A percentile compares a stretch with the other conserved stretches of the same genome.
These are phyloP conservation scores for Acromyrmex heyeri DNA, from an alignment of 1,140 invertebrate species.

Conservation along the genomic window DNA sequence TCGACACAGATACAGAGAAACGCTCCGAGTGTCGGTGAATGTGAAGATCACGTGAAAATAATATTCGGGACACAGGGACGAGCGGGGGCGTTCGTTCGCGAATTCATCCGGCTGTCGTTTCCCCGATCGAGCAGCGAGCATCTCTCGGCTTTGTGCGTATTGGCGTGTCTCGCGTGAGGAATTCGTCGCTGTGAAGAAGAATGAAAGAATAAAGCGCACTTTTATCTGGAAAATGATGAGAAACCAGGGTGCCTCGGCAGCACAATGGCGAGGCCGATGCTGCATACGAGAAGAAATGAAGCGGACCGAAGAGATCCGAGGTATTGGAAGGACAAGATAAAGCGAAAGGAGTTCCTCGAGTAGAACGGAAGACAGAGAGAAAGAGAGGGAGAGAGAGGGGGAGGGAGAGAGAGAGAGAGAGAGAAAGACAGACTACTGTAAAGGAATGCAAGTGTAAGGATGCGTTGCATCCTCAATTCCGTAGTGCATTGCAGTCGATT, in stretches of 20 bases:
- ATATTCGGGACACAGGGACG: slow-evolving; percentile 44
- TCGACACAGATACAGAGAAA: not conserved
- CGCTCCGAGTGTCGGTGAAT: slow-evolving; percentile 20
- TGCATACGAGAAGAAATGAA: slow-evolving; percentile 47
- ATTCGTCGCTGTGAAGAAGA: slow-evolving; percentile 42
- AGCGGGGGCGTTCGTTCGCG: not conserved
- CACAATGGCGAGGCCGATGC: slow-evolving; percentile 43
- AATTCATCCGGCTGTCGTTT: slow-evolving; percentile 50
- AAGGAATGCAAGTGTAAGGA: slow-evolving; percentile 54
- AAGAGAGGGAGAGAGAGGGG: not conserved
- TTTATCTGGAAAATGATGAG: slow-evolving; percentile 61
- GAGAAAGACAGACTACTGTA: slow-evolving; percentile 3
- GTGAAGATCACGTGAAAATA: slow-evolving; percentile 26
- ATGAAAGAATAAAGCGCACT: slow-evolving; percentile 61
- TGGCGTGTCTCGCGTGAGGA: slow-evolving; percentile 49
- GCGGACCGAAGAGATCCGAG: slow-evolving; percentile 22
- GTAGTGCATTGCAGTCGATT: slow-evolving; percentile 97
- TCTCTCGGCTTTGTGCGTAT: slow-evolving; percentile 38
- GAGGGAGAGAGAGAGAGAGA: not conserved
- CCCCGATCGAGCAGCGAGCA: slow-evolving; percentile 34
- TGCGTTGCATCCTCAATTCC: slow-evolving; percentile 93
- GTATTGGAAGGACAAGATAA: slow-evolving; percentile 59
- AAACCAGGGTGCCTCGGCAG: slow-evolving; percentile 47
- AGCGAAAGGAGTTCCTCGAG: slow-evolving; percentile 20
- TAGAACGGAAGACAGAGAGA: not conserved